Evolutionary conservation across 2,888 invertebrate genomes (phyloP), one percentile per base, ranked within the genome.

Genomic region (Nomada ferruginata): DNA sequence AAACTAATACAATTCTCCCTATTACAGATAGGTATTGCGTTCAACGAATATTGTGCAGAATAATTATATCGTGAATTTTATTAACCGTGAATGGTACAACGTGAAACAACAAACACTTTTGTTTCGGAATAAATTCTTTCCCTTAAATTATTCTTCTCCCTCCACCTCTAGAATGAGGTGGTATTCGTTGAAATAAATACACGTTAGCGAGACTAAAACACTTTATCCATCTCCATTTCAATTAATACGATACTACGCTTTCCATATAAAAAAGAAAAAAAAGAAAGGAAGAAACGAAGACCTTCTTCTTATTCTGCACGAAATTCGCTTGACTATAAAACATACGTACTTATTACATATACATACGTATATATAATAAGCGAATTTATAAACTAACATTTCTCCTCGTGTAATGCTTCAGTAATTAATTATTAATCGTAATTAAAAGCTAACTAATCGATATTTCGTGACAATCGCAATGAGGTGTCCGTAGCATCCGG

Each of bases 391-490:
- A 92, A 91, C 91, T 92, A 93, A 92, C 91, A 89, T 91, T 90
- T 36, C 90, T 90, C 82, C 84, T 90, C 88, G 82, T 88, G 89
- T 88, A 90, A 88, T 89, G 79, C 68, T 79, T 89, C 83, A 85
- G 84, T 88, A 85, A 84, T 88, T 85, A 87, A 73, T 72, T 88
- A 87, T 90, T 90, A 90, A 90, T 90, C 85, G 84, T 85, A 88
- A 88, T 91, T 88, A 92, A 93, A 92, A 93, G 47, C 91, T 91
- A 92, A 93, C 89, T 93, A 92, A 93, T 91, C 78, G 87, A 91
- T 92, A 89, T 85, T 80, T 84, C 87, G 86, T 83, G 85, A 89
- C 90, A 91, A 91, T 86, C 90, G 83, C 89, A 90, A 90, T 88
- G 83, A 88, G 87, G 87, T 89, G 87, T 89, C 89, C 87, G 88